Percentiles rank a stretch among this genome's conserved stretches.
Evolutionary conservation across 2,888 invertebrate genomes (phyloP).

Genomic region (Andrena haemorrhoa): DNA sequence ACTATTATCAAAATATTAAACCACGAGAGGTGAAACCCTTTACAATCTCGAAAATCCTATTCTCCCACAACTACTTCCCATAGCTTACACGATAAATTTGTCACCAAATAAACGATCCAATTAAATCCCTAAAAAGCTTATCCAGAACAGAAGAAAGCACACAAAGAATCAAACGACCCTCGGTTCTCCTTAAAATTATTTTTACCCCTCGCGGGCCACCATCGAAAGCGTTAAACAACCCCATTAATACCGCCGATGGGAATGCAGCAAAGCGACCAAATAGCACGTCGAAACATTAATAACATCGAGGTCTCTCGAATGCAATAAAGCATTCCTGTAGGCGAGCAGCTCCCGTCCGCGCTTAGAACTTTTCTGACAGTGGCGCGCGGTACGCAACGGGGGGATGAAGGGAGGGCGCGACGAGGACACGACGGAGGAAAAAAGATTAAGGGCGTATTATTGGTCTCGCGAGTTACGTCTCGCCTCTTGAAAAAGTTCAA

Average conservation of each 20-base stretch:
- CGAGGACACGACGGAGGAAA: constrained; percentile 7
- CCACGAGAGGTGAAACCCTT: no score
- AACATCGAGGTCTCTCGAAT: constrained; percentile 6
- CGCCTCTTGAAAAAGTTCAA: constrained; percentile 51
- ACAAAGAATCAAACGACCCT: no score
- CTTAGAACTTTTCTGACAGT: constrained; percentile 27
- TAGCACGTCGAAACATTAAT: constrained; percentile 1
- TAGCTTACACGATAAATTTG: background rate
- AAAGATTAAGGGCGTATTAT: constrained; percentile 61
- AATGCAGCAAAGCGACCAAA: background rate
- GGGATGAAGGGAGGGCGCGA: background rate
- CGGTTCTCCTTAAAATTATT: no score
- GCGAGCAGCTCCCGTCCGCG: constrained; percentile 2
- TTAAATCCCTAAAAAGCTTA: no score
- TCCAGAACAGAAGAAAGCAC: no score
- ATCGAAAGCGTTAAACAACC: background rate
- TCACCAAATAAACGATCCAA: no score
- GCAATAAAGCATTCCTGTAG: constrained; percentile 9
- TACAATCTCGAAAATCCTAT: no score
- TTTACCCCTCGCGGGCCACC: background rate
- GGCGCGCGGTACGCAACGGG: background rate
- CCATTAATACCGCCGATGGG: background rate
- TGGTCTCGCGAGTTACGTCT: constrained; percentile 57
- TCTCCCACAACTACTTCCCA: no score
- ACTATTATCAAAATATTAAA: no score